Evolutionary conservation across 2,888 invertebrate genomes (phyloP), one percentile per base, ranked within the genome.

Genomic region (Diplolepis rosae): DNA sequence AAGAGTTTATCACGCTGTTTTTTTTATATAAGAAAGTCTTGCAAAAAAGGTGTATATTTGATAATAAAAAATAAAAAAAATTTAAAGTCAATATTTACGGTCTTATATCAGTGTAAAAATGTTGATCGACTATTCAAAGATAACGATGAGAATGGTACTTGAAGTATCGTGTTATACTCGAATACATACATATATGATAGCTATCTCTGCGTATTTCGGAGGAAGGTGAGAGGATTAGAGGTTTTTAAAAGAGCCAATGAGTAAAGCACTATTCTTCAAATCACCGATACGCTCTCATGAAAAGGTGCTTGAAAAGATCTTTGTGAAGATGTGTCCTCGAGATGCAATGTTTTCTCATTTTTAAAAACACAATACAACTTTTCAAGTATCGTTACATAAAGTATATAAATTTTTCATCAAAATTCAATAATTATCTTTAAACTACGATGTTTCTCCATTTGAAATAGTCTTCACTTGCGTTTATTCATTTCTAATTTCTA

Each of bases 91-190:
- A 6, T 15, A 45, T 45, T 15, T 45, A 3, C 1, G 15, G 2
- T 50, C 13, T 24, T 3, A 13, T 50, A 18, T 11, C 7, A 13
- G 42, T 51, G 65, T 65, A 39, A 65, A 65, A 69, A 65, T 69
- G 69, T 69, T 69, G 69, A 69, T 69, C 65, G 65, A 65, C 32
- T 65, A 30, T 51, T 69, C 61, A n/a, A n/a, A n/a, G n/a, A n/a
- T n/a, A 18, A 69, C 18, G 15, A 18, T 28, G 51, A 35, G 22
- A 30, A 66, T 68, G 42, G 65, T 45, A 50, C 69, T 69, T 65
- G 39, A 65, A 35, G 24, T 50, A 48, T 22, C 39, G 39, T 11
- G 11, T 32, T 11, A 30, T 5, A 35, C 35, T n/a, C 32, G 18
- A 35, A n/a, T n/a, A n/a, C n/a, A n/a, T n/a, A n/a, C n/a, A n/a